These are phyloP conservation scores for Ictalurus furcatus DNA, from an alignment of 2,113 vertebrate species.

Conservation along the genomic window DNA sequence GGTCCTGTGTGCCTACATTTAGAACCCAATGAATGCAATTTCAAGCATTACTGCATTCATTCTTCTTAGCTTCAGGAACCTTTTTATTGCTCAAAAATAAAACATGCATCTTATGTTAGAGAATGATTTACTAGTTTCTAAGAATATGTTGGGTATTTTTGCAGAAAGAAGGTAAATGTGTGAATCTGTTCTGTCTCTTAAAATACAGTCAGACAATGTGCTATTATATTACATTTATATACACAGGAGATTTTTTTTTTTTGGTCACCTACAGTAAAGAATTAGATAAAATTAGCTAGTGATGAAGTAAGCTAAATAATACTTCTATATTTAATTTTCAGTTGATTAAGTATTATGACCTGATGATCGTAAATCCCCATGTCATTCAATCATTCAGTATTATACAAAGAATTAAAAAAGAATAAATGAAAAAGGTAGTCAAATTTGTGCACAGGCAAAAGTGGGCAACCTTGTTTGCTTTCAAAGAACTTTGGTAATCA, in stretches of 20 bases:
- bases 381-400: not conserved
- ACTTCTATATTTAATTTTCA: no score
- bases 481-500: not conserved
- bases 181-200: not conserved
- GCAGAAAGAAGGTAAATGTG: not conserved
- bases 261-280: not conserved
- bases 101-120: not conserved
- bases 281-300: not conserved
- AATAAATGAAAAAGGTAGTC: not conserved
- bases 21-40: not conserved
- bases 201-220: not conserved
- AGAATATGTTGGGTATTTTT: not conserved
- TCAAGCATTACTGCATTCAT: not conserved
- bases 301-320: no score
- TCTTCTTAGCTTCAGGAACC: not conserved
- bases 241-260: not conserved
- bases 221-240: not conserved
- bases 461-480: not conserved
- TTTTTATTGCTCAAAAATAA: not conserved
- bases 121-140: not conserved
- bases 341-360: not conserved
- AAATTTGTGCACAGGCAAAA: not conserved
- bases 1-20: not conserved
- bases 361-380: not conserved
- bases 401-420: not conserved